Evolutionary conservation across 2,113 vertebrate species (phyloP), one percentile per base, ranked within the genome.

Genomic region (Salvelinus sp.): DNA sequence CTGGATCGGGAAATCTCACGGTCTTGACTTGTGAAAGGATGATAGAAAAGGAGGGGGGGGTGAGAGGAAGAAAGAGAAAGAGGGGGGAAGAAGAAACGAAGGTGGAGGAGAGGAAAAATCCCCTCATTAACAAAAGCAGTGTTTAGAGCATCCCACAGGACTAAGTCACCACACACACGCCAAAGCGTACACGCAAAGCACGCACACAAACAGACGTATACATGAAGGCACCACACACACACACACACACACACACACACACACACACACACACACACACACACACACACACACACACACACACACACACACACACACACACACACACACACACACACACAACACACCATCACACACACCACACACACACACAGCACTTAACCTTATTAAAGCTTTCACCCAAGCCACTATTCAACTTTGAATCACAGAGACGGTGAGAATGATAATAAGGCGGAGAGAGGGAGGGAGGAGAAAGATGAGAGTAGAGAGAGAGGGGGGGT

Each of bases 341-440:
- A 3, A n/a, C n/a, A n/a, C n/a, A n/a, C n/a, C n/a, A n/a, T n/a
- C 7, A 38, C 33, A 38, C 33, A 50, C 48, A 50, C 14, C 2
- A 13, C 13, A 13, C 14, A 62, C 73, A 38, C 82, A 78, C 73
- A 76, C 73, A 83, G 82, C 87, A 91, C 89, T 92, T 88, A 88
- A 91, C 90, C 89, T 87, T 92, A 91, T 91, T 92, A 90, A 86
- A 87, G 87, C 87, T 85, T 85, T 89, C 79, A 84, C 74, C 76
- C 71, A 75, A 87, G 82, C 76, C 28, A 47, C 77, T 77, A 81
- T 68, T 80, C 28, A 60, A 83, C 73, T 77, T 81, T 79, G 75
- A 86, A 84, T 86, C 80, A 84, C 83, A 58, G 47, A 57, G 72
- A 72, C 23, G 13, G 23, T 5, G 58, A 66, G 63, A 28, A 27